Base-by-base conservation (phyloP, 64 coral and sea anemone genomes). In the Acropora yongei region DNA sequence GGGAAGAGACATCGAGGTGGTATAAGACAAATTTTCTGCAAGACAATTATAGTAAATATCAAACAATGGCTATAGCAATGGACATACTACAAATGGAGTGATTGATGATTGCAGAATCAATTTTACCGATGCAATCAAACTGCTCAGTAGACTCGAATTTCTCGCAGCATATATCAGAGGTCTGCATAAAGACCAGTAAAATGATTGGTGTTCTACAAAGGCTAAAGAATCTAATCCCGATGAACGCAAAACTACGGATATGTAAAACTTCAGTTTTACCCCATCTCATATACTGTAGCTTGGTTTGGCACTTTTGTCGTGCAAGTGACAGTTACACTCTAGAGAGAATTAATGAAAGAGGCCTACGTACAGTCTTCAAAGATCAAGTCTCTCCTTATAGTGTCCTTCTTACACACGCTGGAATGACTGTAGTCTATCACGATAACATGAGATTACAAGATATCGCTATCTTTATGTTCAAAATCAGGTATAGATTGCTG, bases 11-110 rank as follows among this genome's bases (percentile, higher is more conserved):
- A 46, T 83, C 53, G 47, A 55, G 68, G 2, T 95, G 88, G 88
- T 85, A 87, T 79, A 82, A 86, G 6, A 39, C 40, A 57, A 94
- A 89, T 8, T 46, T 74, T 44, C 4, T 90, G 63, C 48, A 47
- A 71, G 86, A 79, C 12, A 94, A 94, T n/a, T 13, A 90, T 16
- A 57, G 9, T 12, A 93, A 93, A 82, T 88, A 88, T 20, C 91
- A 93, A 88, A 49, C 84, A 13, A 80, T 93, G 76, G 44, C 76
- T 5, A 86, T 92, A 41, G 18, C 90, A 44, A 89, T 20, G 74
- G 41, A 89, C 69, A 73, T 20, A 73, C 69, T 40, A 73, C 69
- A 73, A 73, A 73, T 42, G 69, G 69, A 72, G 60, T 44, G 49
- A 47, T 79, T 79, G 44, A 79, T 49, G 77, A 47, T 79, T 47